Base-by-base conservation (phyloP, 2,113 vertebrate genomes). In the Columba janthina region DNA sequence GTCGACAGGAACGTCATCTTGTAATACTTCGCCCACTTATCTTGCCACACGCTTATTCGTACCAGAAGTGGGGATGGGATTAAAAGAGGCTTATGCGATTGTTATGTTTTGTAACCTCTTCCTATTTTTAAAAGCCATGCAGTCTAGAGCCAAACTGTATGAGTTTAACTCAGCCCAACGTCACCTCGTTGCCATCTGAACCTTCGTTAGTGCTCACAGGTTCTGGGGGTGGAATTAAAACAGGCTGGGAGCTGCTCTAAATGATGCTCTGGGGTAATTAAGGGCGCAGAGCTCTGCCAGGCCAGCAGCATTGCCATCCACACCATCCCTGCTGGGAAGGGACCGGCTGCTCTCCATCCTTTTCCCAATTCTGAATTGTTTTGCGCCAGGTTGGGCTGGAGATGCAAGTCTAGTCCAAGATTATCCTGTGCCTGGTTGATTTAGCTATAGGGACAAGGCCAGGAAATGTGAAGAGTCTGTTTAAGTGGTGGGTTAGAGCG, bases 1-100 rank as follows among this genome's bases (percentile, higher is more conserved):
- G 87, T 38, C 19, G 50, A 79, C 85, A 80, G 67, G 19, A 93
- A 94, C 57, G 82, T 96, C 96, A 95, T 87, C 82, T 75, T 38
- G 22, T 73, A 28, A 91, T 62, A n/a, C 92, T 93, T 95, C 82
- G 70, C 92, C 95, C 93, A 89, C 94, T 94, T 88, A 85, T 96
- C 91, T 91, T 94, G 87, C 81, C 93, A 38, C 51, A 17, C 7
- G 2, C 73, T 95, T 96, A 93, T 96, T 96, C 88, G 85, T 91
- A 72, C 87, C 90, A 77, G 95, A 26, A 80, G 56, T 9, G 71
- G 82, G 72, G 65, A 58, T 22, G 89, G 62, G 50, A 92, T 32
- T 62, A 38, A 56, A 10, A 58, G 71, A 96, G 29, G 9, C 15
- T 83, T 25, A 64, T 51, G 20, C 18, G 26, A 19, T 38, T 66